Base-by-base conservation (phyloP, 1,140 invertebrate species). In the Pteromalus puparum region DNA sequence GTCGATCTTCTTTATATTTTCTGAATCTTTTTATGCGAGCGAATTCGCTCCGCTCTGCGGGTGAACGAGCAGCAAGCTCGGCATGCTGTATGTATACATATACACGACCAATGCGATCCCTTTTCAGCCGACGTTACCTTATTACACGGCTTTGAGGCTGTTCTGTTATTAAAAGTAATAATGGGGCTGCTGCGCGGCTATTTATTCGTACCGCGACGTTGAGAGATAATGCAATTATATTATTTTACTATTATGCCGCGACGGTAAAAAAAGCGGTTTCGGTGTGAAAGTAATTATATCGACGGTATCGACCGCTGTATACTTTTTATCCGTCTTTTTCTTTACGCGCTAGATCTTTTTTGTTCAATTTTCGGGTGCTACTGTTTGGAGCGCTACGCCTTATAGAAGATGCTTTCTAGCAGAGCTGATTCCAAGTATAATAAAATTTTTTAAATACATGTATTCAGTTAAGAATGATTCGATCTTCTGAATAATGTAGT, bases 1-100 rank as follows among this genome's bases (percentile, higher is more conserved):
- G 82, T 46, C 21, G 34, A 42, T 68, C 84, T 67, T 78, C 24
- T 79, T 84, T 84, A 84, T 74, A 84, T 65, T 79, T 61, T 79
- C 82, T 70, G 74, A 12, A 83, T 78, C 80, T 83, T 72, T 83
- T 83, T 83, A 83, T 72, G 75, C 82, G 65, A 48, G 82, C 76
- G 18, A 74, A 84, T 74, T 80, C 53, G 76, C 24, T 42, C 42
- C 76, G 70, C 82, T 79, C 38, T 34, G 76, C 72, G 82, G 61
- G 61, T 61, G 53, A 53, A 70, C 73, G 81, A 0, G 34, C 21
- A 70, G 73, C 73, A 21, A 75, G 10, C 72, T 42, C 34, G 12
- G 13, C 15, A 1, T 74, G 72, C 72, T 38, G 30, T 34, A 34
- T 34, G 38, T 77, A 61, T 77, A 77, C 30, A 5, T 61, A 42